Evolutionary conservation across 2,797 vertebrate species (phyloP).

Genomic region (Aulostomus chinensis): DNA sequence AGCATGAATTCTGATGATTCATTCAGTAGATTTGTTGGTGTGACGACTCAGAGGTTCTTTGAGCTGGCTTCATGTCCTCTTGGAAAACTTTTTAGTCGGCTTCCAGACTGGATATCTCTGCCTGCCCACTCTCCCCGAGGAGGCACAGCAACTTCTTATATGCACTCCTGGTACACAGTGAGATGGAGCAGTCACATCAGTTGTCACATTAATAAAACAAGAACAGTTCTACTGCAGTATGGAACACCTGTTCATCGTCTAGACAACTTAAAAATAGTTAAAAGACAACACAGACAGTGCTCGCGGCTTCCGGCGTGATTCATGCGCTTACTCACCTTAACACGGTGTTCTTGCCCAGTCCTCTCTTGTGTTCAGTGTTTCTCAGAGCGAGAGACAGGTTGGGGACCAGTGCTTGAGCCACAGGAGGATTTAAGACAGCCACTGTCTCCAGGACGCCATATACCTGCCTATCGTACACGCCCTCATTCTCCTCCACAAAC

Average conservation of each 20-base stretch:
- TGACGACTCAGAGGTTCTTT: slow-evolving; percentile 25
- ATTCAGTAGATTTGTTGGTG: background rate
- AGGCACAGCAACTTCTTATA: slow-evolving; percentile 89
- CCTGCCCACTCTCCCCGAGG: slow-evolving; percentile 88
- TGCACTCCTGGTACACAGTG: slow-evolving; percentile 80
- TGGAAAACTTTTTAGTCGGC: slow-evolving; percentile 67
- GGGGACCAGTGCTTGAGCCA: slow-evolving; percentile 86
- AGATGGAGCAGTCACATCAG: slow-evolving; percentile 23
- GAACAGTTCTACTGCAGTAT: slow-evolving; percentile 10
- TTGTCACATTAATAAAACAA: slow-evolving; percentile 3
- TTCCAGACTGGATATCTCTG: slow-evolving; percentile 88
- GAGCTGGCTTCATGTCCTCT: slow-evolving; percentile 12
- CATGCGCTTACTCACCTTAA: slow-evolving; percentile 82
- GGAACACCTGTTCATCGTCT: slow-evolving; percentile 27
- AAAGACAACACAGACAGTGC: slow-evolving; percentile 10
- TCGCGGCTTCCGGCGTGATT: slow-evolving; percentile 31
- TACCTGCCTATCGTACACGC: slow-evolving; percentile 86
- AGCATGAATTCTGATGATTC: background rate
- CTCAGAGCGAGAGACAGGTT: slow-evolving; percentile 85
- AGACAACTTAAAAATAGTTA: slow-evolving; percentile 58
- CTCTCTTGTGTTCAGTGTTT: slow-evolving; percentile 89
- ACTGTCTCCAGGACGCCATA: slow-evolving; percentile 87
- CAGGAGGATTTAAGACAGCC: slow-evolving; percentile 78
- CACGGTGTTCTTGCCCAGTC: slow-evolving; percentile 87
- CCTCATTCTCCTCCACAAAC: slow-evolving; percentile 89